phyloP scores from a whole-genome alignment of 1,140 invertebrate species.

The Pemphigus obesinymphae region DNA sequence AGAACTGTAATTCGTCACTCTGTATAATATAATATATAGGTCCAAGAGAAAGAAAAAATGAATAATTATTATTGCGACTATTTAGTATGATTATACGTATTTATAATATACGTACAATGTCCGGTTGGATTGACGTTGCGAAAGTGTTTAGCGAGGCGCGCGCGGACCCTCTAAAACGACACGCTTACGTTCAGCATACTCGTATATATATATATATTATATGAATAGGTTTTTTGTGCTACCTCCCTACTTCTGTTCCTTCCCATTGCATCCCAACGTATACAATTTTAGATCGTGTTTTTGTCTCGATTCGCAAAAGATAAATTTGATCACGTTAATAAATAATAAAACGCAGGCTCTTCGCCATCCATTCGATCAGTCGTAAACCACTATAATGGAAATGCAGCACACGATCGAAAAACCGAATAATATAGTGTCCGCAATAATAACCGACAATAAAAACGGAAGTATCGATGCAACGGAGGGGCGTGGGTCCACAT shows the following conservation, averaged over 20 bases:
- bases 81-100: not conserved
- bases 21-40: not conserved
- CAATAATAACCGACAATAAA: slow-evolving; percentile 31
- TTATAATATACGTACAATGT: too few species aligned
- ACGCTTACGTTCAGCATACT: not conserved
- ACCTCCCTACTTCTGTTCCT: too few species aligned
- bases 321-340: slow-evolving; percentile 26
- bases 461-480: not conserved
- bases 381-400: slow-evolving; percentile 27
- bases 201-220: not conserved
- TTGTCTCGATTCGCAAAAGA: not conserved
- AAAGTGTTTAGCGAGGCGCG: not conserved
- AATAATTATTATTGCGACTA: not conserved
- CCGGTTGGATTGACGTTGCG: not conserved
- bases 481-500: not conserved
- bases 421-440: slow-evolving; percentile 34
- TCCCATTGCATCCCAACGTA: too few species aligned
- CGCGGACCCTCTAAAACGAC: not conserved
- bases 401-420: slow-evolving; percentile 35
- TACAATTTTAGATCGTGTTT: not conserved
- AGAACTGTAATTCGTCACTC: not conserved
- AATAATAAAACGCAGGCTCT: slow-evolving; percentile 30
- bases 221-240: not conserved
- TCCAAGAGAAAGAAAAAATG: not conserved
- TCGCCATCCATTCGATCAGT: not conserved